These are phyloP conservation scores for Aselliscus stoliczkanus DNA, from an alignment of 2,797 vertebrate species.

Conservation along the genomic window DNA sequence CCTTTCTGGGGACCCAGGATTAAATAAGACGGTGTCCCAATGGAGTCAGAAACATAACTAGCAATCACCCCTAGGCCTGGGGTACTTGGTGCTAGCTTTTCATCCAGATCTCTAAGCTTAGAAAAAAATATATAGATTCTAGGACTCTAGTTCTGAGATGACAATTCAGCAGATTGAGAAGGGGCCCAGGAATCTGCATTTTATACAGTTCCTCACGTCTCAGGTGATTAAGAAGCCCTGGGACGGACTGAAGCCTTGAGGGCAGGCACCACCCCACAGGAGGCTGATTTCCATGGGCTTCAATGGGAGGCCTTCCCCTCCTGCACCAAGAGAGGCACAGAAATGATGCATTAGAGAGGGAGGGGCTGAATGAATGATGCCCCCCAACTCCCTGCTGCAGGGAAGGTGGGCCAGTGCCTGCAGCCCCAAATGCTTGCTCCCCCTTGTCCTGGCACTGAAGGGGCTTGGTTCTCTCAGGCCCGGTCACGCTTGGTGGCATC, in stretches of 20 bases:
- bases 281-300: neutral
- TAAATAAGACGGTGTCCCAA: neutral
- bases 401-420: neutral
- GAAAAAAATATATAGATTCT: neutral
- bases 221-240: neutral
- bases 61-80: neutral
- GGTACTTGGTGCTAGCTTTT: neutral
- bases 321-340: neutral
- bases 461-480: neutral
- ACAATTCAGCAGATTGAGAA: fast-evolving
- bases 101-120: neutral
- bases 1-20: neutral
- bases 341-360: neutral
- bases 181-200: neutral
- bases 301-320: neutral
- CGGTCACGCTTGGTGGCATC: neutral
- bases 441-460: neutral
- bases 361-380: neutral
- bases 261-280: neutral
- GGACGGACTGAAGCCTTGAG: neutral
- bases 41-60: neutral
- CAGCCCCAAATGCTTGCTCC: neutral
- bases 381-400: neutral
- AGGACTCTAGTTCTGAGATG: neutral
- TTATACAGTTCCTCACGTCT: neutral